phyloP scores from a whole-genome alignment of 2,797 vertebrate species.

The Poeciliopsis presidionis region DNA sequence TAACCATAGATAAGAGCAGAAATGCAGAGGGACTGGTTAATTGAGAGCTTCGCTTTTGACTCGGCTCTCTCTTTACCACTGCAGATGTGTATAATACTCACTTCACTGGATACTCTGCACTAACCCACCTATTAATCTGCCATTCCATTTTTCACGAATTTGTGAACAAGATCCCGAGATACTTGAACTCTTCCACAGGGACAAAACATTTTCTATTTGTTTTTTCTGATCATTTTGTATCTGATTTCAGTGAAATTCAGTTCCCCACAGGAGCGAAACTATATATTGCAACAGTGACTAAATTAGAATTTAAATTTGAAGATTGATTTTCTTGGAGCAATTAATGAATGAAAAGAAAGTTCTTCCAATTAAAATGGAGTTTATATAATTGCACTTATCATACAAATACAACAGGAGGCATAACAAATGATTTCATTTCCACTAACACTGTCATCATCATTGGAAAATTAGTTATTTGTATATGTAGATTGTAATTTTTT shows the following conservation, averaged over 20 bases:
- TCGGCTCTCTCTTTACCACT: too few relatives aligned
- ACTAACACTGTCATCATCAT: conserved; percentile 6
- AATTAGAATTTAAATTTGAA: neutral
- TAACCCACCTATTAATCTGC: too few relatives aligned
- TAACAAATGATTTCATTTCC: neutral
- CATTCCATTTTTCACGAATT: too few relatives aligned
- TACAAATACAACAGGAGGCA: neutral
- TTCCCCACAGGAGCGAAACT: neutral
- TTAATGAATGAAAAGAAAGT: conserved; percentile 2
- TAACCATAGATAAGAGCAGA: too few relatives aligned
- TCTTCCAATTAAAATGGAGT: neutral
- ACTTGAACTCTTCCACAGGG: neutral
- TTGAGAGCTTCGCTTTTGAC: too few relatives aligned
- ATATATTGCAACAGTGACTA: neutral
- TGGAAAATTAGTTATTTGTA: conserved; percentile 35
- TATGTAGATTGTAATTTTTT: conserved; percentile 14
- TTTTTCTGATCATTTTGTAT: neutral
- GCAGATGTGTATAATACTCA: too few relatives aligned
- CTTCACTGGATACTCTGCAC: too few relatives aligned
- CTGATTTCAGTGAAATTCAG: neutral
- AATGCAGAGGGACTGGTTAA: too few relatives aligned
- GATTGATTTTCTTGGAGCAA: conserved; percentile 6
- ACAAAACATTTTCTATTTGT: neutral
- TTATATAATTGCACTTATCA: neutral
- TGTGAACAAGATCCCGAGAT: too few relatives aligned